Conservation (phyloP, 2,113 vertebrate species). For the Daboia siamensis region DNA sequence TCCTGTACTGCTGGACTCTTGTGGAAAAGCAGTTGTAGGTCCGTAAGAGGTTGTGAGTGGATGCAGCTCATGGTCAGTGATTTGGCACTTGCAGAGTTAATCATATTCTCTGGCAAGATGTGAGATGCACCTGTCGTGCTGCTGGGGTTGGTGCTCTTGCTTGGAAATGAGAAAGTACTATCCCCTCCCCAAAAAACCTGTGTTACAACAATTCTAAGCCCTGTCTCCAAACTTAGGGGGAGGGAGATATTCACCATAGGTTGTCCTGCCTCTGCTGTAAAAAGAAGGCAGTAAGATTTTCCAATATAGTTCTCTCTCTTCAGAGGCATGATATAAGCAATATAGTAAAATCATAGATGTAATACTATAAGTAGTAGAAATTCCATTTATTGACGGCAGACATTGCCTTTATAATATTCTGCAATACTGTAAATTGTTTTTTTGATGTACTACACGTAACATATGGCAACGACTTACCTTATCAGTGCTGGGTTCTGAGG, state of each 20-base stretch:
- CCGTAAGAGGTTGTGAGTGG: too few relatives aligned
- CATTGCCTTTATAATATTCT: not conserved
- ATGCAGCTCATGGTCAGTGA: too few relatives aligned
- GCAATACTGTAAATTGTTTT: not conserved
- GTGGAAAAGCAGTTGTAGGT: too few relatives aligned
- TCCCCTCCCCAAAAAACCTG: too few relatives aligned
- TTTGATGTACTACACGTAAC: constrained; percentile 7
- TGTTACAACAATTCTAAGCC: not conserved
- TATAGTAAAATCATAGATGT: not conserved
- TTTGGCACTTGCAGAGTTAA: too few relatives aligned
- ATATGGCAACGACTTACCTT: constrained; percentile 57
- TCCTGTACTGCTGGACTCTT: too few relatives aligned
- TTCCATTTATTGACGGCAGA: not conserved
- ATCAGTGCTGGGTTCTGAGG: constrained; percentile 62
- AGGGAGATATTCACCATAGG: not conserved
- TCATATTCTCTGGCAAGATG: too few relatives aligned
- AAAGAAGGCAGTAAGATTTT: not conserved
- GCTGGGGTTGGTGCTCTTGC: too few relatives aligned
- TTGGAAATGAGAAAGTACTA: too few relatives aligned
- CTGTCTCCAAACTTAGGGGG: not conserved
- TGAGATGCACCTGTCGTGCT: too few relatives aligned
- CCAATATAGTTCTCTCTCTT: not conserved
- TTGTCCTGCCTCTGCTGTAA: not conserved
- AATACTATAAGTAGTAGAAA: not conserved
- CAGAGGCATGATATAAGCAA: not conserved